Conservation (phyloP, 2,888 invertebrate species). For the Cosmopolites sordidus region DNA sequence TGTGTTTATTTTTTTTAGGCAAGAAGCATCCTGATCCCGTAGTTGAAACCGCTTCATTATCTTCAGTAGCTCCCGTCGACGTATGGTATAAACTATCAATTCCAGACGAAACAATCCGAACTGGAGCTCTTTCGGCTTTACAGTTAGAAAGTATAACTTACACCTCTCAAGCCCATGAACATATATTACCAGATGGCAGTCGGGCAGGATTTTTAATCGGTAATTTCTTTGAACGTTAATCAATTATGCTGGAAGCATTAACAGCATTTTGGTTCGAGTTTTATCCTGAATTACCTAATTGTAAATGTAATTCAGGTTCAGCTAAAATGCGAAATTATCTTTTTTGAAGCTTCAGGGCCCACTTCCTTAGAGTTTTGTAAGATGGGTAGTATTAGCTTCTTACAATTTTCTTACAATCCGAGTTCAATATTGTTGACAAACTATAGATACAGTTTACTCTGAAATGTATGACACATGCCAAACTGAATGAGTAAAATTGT, state of each 20-base stretch:
- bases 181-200: conserved; percentile 80
- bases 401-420: no score
- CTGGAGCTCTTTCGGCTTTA: conserved; percentile 86
- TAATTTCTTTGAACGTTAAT: conserved; percentile 40
- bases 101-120: conserved; percentile 79
- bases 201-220: conserved; percentile 95
- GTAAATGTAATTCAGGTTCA: not conserved
- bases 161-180: conserved; percentile 94
- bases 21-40: conserved; percentile 97
- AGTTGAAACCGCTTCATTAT: conserved; percentile 96
- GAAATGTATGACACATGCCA: no score
- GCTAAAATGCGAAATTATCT: not conserved
- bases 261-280: no score
- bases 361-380: conserved; percentile 7
- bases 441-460: no score
- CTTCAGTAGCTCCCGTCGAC: conserved; percentile 92
- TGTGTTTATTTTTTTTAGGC: conserved; percentile 18
- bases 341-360: conserved; percentile 12
- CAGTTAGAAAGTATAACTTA: conserved; percentile 98
- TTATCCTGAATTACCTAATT: no score
- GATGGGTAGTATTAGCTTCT: conserved; percentile 9
- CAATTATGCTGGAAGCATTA: no score
- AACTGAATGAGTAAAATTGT: no score
- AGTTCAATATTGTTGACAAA: no score
- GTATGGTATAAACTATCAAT: conserved; percentile 82